Percentiles rank a stretch among this genome's conserved stretches.
Evolutionary conservation across 2,797 vertebrate genomes (phyloP).

Genomic region (Arremon brunneinucha): DNA sequence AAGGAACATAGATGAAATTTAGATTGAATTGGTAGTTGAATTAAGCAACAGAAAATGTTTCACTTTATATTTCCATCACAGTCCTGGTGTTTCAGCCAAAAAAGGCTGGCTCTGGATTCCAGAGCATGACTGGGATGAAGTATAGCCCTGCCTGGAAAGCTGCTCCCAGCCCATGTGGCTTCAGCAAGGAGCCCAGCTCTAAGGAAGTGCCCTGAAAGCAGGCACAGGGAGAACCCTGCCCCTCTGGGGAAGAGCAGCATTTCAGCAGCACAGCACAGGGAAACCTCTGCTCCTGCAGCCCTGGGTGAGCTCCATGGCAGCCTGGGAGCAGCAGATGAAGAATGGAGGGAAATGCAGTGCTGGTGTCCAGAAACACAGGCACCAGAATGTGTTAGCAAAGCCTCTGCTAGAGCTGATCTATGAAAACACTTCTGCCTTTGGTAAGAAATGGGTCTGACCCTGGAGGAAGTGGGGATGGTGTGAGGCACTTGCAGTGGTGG

Average conservation of each 20-base stretch:
- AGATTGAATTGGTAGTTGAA: not conserved
- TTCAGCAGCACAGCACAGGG: not conserved
- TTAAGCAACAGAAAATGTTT: not conserved
- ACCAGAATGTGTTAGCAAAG: not conserved
- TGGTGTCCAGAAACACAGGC: not conserved
- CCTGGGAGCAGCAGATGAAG: not conserved
- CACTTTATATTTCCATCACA: not conserved
- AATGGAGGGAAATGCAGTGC: not conserved
- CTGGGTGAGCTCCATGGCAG: not conserved
- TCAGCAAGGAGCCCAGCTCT: not conserved
- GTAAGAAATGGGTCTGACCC: not conserved
- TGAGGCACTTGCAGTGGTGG: not conserved
- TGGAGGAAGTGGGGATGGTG: not conserved
- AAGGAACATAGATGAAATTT: constrained; percentile 1
- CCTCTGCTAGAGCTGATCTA: not conserved
- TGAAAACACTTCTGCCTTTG: not conserved
- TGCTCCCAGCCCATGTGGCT: not conserved
- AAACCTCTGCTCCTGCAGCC: not conserved
- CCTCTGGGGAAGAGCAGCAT: not conserved
- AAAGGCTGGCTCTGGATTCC: not conserved
- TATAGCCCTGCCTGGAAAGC: not conserved
- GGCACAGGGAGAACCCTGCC: not conserved
- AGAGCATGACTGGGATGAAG: not conserved
- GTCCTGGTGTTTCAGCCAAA: not conserved
- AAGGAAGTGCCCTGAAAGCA: not conserved